Evolutionary conservation across 2,888 invertebrate genomes (phyloP), one percentile per base, ranked within the genome.

Genomic region (Germaria angustata): DNA sequence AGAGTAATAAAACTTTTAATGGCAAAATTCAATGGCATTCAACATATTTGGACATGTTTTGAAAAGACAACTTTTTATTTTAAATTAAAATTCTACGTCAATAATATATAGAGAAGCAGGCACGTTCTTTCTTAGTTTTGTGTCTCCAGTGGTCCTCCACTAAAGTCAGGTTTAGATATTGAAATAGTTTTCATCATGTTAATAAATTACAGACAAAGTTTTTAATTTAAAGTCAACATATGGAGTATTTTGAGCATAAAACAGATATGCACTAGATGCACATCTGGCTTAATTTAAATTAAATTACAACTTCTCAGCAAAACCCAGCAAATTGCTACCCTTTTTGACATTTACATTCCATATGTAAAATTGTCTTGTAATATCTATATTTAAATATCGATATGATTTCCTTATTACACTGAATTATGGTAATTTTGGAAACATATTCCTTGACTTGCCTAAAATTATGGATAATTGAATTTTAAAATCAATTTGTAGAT

Each of bases 391-490:
- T 79, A 72, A 55, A 39, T 49, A 36, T 55, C 17, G 41, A 57
- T 78, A 78, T 72, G 79, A 66, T 79, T 79, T 79, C 79, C 79
- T 66, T 79, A 79, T 72, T 72, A 72, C 34, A 66, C 41, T 79
- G 51, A 72, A 79, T 79, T 66, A 79, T 72, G 65, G 65, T 66
- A 41, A 79, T 79, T 68, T 79, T 41, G 22, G 4, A 9, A 4
- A 2, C 20, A 28, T 17, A 55, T 4, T 41, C 41, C 53, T 41
- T 24, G 41, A 22, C 51, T 72, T 57, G 57, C 17, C 49, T 72
- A 59, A 79, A 72, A 79, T 79, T 65, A 79, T 51, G 57, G 57
- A 57, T 79, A 72, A 79, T 79, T 72, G 79, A 79, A 78, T 79
- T 79, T 72, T 79, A 41, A 72, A 79, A 39, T 28, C 79, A 79